Evolutionary conservation across 2,888 invertebrate genomes (phyloP), one percentile per base, ranked within the genome.

Genomic region (Scaptomyza cyrtandrae): DNA sequence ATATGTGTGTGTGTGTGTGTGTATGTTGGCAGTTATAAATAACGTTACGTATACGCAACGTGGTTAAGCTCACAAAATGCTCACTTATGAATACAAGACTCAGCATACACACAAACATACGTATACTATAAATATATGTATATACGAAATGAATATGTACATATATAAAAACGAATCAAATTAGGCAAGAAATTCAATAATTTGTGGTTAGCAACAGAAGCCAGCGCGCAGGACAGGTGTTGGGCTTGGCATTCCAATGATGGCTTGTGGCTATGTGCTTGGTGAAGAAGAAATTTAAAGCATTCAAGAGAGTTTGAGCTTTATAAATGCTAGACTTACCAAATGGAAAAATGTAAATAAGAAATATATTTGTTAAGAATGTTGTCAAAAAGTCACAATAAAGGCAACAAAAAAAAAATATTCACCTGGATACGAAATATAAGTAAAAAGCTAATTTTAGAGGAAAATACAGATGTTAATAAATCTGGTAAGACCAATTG

Each of bases 171-270:
- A 48, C 46, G 49, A 63, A 74, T 78, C 80, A 86, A 81, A 81
- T 81, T 86, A 74, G 65, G 71, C 81, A 63, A 70, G 64, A 86
- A 84, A 80, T 86, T 84, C 78, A 80, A 86, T 81, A 74, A 74
- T 61, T 71, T 70, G 46, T 29, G 41, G 9, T 52, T 14, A 11
- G 37, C 14, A 13, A 37, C 4, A 4, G 29, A 39, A 33, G 49
- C 16, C 49, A n/a, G 6, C 13, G 19, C 10, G 53, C 29, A 44
- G 33, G 14, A 2, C 29, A 50, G 48, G 24, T 31, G 19, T 67
- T 35, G 35, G 24, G 29, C 33, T 31, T 35, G 27, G 24, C n/a
- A 27, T 14, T 43, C 29, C 29, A 48, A 48, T 35, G 14, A 54
- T 19, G 35, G 0, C 33, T 48, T 29, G 5, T 53, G 16, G 29